Evolutionary conservation across 1,140 invertebrate species (phyloP), one percentile per base, ranked within the genome.

Genomic region (Helicorthomorpha holstii): DNA sequence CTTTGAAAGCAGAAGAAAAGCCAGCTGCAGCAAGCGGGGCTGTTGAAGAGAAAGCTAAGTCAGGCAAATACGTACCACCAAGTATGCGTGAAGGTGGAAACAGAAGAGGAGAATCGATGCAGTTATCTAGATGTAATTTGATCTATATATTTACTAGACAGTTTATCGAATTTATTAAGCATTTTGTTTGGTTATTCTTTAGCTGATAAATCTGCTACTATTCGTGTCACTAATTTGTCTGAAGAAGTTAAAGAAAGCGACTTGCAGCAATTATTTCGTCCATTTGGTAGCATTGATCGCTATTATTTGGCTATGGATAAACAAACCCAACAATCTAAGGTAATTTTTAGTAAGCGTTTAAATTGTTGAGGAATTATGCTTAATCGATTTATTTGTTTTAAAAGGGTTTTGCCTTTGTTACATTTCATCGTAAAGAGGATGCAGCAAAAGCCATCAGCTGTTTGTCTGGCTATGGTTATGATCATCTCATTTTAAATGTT

Each of bases 401-500:
- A 60, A 14, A 73, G 69, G 75, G 75, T 46, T 98, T 97, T 73
- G 93, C 93, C 27, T 98, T 97, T 64, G 85, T 98, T 45, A 94
- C 94, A 63, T 98, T 91, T 67, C 88, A 86, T 64, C 80, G 81
- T 54, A 75, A 81, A 58, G 78, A 81, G 60, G 89, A 95, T 71
- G 94, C 95, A 34, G 83, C 86, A 19, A 79, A 82, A 61, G 95
- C 95, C 53, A 96, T 98, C 59, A 69, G 79, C 53, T 75, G 75
- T 43, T 77, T 98, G 3, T 86, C 97, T 67, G 94, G 93, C 2
- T 85, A 89, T 69, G 93, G 94, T 54, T 98, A 98, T 68, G 93
- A 98, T 72, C 93, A 98, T 75, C 76, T 98, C 50, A 98, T 98
- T 66, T 71, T 98, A 12, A 93, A 81, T 69, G 96, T 97, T 21